A percentile compares a stretch with the other conserved stretches of the same genome.
Conservation (phyloP, 1,140 invertebrate genomes). For the Platyscapa corneri region DNA sequence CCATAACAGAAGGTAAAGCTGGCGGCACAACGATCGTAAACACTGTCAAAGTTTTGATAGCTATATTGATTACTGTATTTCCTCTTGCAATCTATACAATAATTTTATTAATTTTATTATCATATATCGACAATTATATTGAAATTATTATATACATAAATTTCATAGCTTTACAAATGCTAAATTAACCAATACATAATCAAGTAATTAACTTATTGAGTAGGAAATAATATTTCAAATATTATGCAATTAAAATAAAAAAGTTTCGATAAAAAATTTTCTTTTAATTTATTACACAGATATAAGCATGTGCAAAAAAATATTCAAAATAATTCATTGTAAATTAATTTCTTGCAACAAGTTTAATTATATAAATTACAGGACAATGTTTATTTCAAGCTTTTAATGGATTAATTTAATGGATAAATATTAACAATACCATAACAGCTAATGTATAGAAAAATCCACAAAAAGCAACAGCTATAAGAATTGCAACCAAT, state of each 20-base stretch:
- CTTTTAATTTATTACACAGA: too few species aligned
- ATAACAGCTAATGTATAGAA: conserved; percentile 90
- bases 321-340: background rate
- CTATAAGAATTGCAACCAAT: conserved; percentile 88
- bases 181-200: background rate
- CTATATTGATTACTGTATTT: conserved; percentile 77
- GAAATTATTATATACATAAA: background rate
- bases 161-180: background rate
- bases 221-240: background rate
- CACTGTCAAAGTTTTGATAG: conserved; percentile 89
- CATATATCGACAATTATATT: background rate
- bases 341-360: background rate
- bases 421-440: conserved; percentile 76
- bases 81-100: conserved; percentile 72
- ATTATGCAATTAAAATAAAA: background rate
- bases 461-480: conserved; percentile 86
- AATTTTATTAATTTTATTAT: background rate
- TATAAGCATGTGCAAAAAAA: background rate
- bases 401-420: too few species aligned
- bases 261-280: too few species aligned
- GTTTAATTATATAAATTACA: background rate
- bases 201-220: background rate
- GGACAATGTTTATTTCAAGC: background rate
- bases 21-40: conserved; percentile 95
- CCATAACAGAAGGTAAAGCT: conserved; percentile 94